These are phyloP conservation scores for Dichetophora obliterata DNA, from an alignment of 2,888 invertebrate genomes.

Conservation along the genomic window DNA sequence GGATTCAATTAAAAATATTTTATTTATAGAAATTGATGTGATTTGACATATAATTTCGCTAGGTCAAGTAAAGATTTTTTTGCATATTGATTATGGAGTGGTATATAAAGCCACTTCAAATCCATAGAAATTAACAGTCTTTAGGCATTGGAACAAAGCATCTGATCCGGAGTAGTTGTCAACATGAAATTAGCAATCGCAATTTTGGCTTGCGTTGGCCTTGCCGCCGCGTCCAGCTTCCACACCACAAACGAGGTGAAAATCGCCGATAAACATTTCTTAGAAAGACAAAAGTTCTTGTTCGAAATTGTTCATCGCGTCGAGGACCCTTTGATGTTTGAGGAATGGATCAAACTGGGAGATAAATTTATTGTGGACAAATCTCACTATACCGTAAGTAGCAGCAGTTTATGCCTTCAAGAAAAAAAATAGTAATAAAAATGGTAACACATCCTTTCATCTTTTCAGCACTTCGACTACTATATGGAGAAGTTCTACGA, in stretches of 20 bases:
- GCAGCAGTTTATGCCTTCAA: neutral
- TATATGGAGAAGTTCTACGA: constrained; percentile 53
- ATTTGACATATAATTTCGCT: no score
- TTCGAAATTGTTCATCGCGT: constrained; percentile 57
- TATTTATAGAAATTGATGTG: no score
- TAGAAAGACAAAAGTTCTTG: constrained; percentile 59
- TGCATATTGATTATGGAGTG: constrained; percentile 34
- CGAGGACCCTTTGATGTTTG: constrained; percentile 57
- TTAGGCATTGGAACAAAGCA: constrained; percentile 47
- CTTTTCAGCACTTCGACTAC: constrained; percentile 50
- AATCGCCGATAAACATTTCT: constrained; percentile 56
- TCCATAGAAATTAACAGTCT: constrained; percentile 43
- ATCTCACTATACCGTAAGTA: constrained; percentile 48
- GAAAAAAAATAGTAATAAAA: neutral
- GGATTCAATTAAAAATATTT: no score
- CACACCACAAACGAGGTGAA: constrained; percentile 50
- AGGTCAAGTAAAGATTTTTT: constrained; percentile 8
- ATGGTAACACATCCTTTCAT: neutral
- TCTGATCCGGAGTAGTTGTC: constrained; percentile 49
- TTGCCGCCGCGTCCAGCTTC: constrained; percentile 48
- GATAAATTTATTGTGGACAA: constrained; percentile 70
- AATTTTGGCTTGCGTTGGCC: constrained; percentile 52
- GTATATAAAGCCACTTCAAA: constrained; percentile 33
- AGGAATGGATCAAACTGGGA: constrained; percentile 64
- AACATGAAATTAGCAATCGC: constrained; percentile 54